phyloP scores from a whole-genome alignment of 1,140 invertebrate genomes.

The Drosophila sturtevanti region DNA sequence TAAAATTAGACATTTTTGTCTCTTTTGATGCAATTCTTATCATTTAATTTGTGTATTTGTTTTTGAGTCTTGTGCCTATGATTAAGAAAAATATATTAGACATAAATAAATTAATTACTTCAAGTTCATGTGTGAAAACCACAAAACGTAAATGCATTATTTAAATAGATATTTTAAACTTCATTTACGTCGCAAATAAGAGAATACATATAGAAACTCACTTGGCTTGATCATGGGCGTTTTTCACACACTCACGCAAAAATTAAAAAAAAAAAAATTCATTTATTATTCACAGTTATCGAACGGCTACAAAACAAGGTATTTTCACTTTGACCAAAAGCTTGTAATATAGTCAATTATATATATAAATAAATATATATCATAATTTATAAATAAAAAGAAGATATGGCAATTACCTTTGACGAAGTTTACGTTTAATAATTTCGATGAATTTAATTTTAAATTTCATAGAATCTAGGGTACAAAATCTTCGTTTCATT shows the following conservation, averaged over 20 bases:
- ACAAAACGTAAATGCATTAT: background rate
- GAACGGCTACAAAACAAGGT: background rate
- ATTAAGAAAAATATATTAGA: background rate
- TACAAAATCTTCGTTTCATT: background rate
- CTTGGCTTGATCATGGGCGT: conserved; percentile 42
- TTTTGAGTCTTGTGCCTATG: background rate
- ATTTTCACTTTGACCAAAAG: background rate
- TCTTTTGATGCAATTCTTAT: background rate
- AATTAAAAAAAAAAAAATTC: conserved; percentile 30
- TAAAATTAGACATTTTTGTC: background rate
- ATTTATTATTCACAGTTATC: conserved; percentile 25
- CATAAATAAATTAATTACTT: background rate
- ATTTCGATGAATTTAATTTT: no score
- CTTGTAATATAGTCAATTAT: no score
- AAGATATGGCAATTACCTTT: no score
- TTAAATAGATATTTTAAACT: background rate
- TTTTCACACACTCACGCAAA: conserved; percentile 48
- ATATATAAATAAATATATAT: no score
- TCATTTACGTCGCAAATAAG: background rate
- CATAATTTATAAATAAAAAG: no score
- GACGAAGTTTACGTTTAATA: no score
- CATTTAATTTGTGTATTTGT: background rate
- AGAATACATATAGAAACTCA: background rate
- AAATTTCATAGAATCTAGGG: background rate
- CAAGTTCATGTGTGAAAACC: background rate